Conservation (phyloP, 2,113 vertebrate genomes). For the Nerophis ophidion region DNA sequence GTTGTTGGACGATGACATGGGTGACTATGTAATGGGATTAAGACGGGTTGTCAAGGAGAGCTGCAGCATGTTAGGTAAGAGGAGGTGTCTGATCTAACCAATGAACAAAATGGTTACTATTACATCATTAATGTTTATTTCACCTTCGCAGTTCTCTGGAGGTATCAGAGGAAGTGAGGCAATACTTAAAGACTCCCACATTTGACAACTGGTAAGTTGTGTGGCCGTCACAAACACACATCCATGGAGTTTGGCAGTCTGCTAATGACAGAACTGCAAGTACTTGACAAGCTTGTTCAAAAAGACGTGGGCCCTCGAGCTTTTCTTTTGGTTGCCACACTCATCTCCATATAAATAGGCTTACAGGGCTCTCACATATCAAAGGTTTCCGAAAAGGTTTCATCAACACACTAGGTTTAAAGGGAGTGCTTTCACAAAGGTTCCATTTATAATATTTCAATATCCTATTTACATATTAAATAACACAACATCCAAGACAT, state of each 20-base stretch:
- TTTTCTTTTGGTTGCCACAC: slow-evolving; percentile 44
- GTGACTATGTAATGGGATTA: no score
- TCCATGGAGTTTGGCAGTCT: slow-evolving; percentile 27
- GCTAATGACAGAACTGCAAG: slow-evolving; percentile 18
- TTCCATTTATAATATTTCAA: background rate
- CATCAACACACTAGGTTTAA: slow-evolving; percentile 40
- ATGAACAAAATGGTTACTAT: no score
- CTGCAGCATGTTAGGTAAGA: no score
- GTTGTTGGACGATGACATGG: no score
- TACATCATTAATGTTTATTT: background rate
- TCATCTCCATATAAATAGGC: slow-evolving; percentile 71
- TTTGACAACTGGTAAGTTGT: slow-evolving; percentile 75
- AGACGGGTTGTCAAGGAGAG: no score
- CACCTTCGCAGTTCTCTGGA: slow-evolving; percentile 63
- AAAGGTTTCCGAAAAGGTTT: slow-evolving; percentile 49
- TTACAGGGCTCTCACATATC: slow-evolving; percentile 32
- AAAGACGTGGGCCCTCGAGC: slow-evolving; percentile 22
- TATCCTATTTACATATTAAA: no score
- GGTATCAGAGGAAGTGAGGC: slow-evolving; percentile 72
- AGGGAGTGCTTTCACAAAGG: slow-evolving; percentile 22
- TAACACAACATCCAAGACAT: background rate
- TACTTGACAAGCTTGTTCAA: slow-evolving; percentile 36
- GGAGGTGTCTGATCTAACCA: no score
- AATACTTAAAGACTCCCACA: slow-evolving; percentile 75
- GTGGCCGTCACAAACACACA: slow-evolving; percentile 15